Conservation (phyloP, 2,797 vertebrate genomes). For the Esox lucius region DNA sequence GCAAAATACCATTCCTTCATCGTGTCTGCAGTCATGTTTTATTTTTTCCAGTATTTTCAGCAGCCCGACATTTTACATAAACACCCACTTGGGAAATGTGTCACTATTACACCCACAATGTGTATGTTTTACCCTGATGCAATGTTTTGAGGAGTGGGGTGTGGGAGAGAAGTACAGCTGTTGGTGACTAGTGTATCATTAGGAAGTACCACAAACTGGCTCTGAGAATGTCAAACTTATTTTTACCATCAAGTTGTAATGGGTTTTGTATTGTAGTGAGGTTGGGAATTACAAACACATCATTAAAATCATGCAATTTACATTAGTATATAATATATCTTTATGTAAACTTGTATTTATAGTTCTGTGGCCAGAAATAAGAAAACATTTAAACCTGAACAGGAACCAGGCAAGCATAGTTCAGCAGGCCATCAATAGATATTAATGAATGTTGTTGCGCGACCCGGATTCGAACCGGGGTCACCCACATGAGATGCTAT, state of each 20-base stretch:
- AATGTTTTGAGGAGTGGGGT: not conserved
- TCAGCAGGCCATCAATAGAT: no score
- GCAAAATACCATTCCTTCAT: not conserved
- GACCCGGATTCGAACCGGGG: no score
- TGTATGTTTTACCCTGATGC: not conserved
- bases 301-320: no score
- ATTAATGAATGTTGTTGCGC: no score
- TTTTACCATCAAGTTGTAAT: not conserved
- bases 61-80: not conserved
- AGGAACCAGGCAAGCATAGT: no score
- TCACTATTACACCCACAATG: not conserved
- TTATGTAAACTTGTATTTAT: no score
- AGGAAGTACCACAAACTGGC: not conserved
- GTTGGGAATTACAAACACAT: no score
- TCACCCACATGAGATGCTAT: no score
- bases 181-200: not conserved
- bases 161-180: not conserved
- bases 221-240: not conserved
- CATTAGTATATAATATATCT: no score
- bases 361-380: no score
- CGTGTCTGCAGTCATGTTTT: not conserved
- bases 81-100: slow-evolving; percentile 8
- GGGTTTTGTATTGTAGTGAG: not conserved
- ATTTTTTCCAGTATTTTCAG: not conserved
- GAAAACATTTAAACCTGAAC: no score